Evolutionary conservation across 2,797 vertebrate genomes (phyloP).

Genomic region (Cryptoblepharus egeriae): DNA sequence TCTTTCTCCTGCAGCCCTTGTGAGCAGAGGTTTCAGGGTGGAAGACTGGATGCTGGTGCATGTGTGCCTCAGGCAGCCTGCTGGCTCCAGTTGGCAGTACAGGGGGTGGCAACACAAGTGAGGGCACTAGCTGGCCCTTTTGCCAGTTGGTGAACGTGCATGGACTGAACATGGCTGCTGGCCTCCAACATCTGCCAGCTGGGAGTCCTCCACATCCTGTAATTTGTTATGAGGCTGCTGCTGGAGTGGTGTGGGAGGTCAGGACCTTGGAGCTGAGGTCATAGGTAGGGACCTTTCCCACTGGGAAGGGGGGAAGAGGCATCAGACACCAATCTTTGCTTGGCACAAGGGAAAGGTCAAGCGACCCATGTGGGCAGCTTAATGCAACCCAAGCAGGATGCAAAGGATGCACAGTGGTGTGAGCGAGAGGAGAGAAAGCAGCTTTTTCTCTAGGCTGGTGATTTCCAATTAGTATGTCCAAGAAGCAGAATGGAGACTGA

Average conservation of each 20-base stretch:
- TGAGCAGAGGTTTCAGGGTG: neutral
- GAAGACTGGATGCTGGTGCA: constrained; percentile 24
- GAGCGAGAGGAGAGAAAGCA: too few species aligned
- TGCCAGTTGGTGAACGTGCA: neutral
- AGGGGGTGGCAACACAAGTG: neutral
- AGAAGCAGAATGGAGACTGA: neutral
- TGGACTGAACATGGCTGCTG: neutral
- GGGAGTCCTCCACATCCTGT: neutral
- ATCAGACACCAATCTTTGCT: neutral
- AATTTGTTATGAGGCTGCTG: neutral
- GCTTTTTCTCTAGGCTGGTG: neutral
- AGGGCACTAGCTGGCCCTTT: too few species aligned
- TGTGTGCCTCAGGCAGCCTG: constrained; percentile 1
- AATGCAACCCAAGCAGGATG: neutral
- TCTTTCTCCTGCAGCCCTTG: too few species aligned
- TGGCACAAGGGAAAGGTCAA: neutral
- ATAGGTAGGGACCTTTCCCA: too few species aligned
- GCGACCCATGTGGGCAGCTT: neutral
- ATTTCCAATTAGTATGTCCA: neutral
- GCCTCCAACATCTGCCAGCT: neutral
- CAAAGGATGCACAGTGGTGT: too few species aligned
- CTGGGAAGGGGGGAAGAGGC: too few species aligned
- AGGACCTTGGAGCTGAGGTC: too few species aligned
- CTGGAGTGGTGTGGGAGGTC: neutral
- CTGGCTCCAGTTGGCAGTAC: neutral